Evolutionary conservation across 30 jellyfish, hydroid and myxozoan species (phyloP).

Genomic region (Hydractinia echinata): DNA sequence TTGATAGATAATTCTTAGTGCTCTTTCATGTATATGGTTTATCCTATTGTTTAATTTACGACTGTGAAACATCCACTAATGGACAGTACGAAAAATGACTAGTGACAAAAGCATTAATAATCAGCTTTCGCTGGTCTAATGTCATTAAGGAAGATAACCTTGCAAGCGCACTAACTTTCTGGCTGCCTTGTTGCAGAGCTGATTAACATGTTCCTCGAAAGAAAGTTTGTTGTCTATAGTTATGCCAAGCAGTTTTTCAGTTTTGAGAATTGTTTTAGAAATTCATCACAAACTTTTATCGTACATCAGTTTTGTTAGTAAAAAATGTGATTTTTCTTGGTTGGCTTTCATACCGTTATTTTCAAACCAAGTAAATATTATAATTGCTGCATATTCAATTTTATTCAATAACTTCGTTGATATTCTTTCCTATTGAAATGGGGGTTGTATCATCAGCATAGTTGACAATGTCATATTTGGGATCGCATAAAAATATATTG

Average conservation of each 20-base stretch:
- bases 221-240: constrained; percentile 17
- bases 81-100: too few relatives aligned
- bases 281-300: constrained; percentile 23
- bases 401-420: constrained; percentile 16
- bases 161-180: constrained; percentile 56
- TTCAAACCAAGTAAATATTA: constrained; percentile 27
- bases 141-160: too few relatives aligned
- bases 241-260: constrained; percentile 35
- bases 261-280: constrained; percentile 13
- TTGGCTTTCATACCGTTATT: too few relatives aligned
- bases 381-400: constrained; percentile 7
- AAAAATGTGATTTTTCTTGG: constrained; percentile 37
- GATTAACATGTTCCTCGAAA: constrained; percentile 33
- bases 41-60: background rate
- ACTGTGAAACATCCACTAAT: too few relatives aligned
- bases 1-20: background rate
- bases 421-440: constrained; percentile 17
- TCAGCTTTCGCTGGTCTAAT: too few relatives aligned
- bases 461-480: too few relatives aligned
- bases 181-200: constrained; percentile 48
- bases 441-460: constrained; percentile 47
- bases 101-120: too few relatives aligned
- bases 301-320: background rate
- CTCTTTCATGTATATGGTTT: background rate
- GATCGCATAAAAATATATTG: too few relatives aligned